phyloP scores from a whole-genome alignment of 2,888 invertebrate species.

The Agrotis exclamationis region DNA sequence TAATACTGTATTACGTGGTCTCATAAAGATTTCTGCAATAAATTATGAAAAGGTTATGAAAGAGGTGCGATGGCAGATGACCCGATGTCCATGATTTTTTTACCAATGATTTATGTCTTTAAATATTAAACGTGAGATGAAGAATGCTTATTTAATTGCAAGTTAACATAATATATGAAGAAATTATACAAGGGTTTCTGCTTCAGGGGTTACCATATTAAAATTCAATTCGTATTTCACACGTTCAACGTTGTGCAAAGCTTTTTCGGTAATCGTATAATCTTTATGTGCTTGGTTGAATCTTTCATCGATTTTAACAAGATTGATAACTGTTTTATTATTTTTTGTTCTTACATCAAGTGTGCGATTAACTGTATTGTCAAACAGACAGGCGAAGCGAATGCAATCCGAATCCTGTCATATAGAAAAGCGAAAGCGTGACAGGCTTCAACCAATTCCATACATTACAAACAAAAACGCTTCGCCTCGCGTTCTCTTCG shows the following conservation, averaged over 20 bases:
- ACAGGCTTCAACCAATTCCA: too few relatives aligned
- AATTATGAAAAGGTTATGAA: constrained; percentile 55
- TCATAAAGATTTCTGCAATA: constrained; percentile 48
- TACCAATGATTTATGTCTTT: constrained; percentile 59
- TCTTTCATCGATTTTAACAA: constrained; percentile 14
- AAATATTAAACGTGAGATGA: constrained; percentile 58
- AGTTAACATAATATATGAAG: constrained; percentile 50
- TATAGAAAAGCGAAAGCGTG: too few relatives aligned
- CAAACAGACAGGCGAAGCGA: too few relatives aligned
- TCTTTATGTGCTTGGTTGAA: constrained; percentile 13
- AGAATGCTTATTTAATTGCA: constrained; percentile 62
- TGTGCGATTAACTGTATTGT: background rate
- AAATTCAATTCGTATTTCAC: constrained; percentile 43
- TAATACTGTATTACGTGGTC: constrained; percentile 50
- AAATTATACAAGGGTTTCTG: constrained; percentile 30
- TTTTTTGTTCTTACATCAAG: background rate
- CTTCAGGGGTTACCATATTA: constrained; percentile 30
- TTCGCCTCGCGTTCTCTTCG: too few relatives aligned
- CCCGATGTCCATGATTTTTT: constrained; percentile 49
- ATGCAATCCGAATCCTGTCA: too few relatives aligned
- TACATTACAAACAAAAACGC: too few relatives aligned
- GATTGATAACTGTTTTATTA: background rate
- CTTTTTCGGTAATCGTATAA: constrained; percentile 22
- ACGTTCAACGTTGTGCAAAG: background rate
- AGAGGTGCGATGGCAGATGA: constrained; percentile 29